Conservation (phyloP, 2,888 invertebrate genomes). For the Lasioglossum vierecki region DNA sequence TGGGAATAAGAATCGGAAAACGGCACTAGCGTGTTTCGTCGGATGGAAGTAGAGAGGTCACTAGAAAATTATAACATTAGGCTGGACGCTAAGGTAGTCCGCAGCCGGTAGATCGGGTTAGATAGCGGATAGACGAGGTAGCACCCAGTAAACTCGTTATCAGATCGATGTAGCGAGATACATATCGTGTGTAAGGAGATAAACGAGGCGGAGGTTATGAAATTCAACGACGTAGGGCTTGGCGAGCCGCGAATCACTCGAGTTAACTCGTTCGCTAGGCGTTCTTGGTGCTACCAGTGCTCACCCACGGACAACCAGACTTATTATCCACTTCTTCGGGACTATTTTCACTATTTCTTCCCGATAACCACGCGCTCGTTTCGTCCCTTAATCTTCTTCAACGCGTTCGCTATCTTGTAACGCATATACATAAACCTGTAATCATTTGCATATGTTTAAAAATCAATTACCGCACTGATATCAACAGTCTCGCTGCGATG, state of each 20-base stretch:
- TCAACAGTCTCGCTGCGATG: not conserved
- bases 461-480: not conserved
- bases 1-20: not conserved
- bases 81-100: conserved; percentile 31
- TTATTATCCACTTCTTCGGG: not conserved
- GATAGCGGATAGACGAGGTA: conserved; percentile 62
- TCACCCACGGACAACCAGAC: conserved; percentile 6
- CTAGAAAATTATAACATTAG: conserved; percentile 53
- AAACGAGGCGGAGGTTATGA: conserved; percentile 58
- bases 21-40: not conserved
- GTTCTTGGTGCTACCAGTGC: conserved; percentile 18
- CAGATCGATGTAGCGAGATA: conserved; percentile 62
- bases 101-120: conserved; percentile 52
- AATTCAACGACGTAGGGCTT: conserved; percentile 51
- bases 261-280: conserved; percentile 21
- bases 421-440: not conserved
- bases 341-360: conserved; percentile 24
- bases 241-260: conserved; percentile 28
- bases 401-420: not conserved
- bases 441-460: not conserved
- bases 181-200: conserved; percentile 57
- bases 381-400: not conserved
- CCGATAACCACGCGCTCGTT: not conserved
- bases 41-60: not conserved
- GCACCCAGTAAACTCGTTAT: conserved; percentile 62